Base-by-base conservation (phyloP, 2,888 invertebrate genomes). In the Zeuzera pyrina region DNA sequence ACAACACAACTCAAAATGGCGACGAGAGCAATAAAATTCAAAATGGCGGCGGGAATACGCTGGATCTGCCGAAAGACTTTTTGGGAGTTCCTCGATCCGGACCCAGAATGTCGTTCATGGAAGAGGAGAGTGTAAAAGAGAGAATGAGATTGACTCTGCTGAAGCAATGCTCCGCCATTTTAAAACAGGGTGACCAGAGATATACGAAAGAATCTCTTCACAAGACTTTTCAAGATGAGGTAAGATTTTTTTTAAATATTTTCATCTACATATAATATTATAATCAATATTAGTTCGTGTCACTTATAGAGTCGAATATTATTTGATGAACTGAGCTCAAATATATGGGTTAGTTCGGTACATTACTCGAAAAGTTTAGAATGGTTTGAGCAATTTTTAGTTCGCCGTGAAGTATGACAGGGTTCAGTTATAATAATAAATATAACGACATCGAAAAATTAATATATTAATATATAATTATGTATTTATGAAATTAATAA, bases 151-250 rank as follows among this genome's bases (percentile, higher is more conserved):
- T 85, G 43, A 77, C 85, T 1, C 78, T 89, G n/a, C 57, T 91
- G 47, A 87, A 87, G 57, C 87, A 89, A 47, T 89, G 89, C 44
- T 84, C 87, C 2, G 88, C 88, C 36, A 87, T 90, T 32, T 67
- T 91, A 57, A 85, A 85, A 32, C 85, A 85, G 43, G 89, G 89
- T 12, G 87, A 85, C 15, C 72, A 78, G 44, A 79, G 85, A 41
- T 89, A 89, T 52, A 85, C 79, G 24, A 88, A 86, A 55, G 91
- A 91, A 37, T 68, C 84, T 1, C 85, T 91, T 49, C 86, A 88
- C 44, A 81, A 85, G 43, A 83, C 89, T 13, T 89, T 91, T 57
- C 88, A 88, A 45, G 87, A 89, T 61, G 88, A 88, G 89, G 92
- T 91, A 65, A 74, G 85, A 53, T 6, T 11, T 24, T 31, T 16